Base-by-base conservation (phyloP, 2,888 invertebrate species). In the Thereva unica region DNA sequence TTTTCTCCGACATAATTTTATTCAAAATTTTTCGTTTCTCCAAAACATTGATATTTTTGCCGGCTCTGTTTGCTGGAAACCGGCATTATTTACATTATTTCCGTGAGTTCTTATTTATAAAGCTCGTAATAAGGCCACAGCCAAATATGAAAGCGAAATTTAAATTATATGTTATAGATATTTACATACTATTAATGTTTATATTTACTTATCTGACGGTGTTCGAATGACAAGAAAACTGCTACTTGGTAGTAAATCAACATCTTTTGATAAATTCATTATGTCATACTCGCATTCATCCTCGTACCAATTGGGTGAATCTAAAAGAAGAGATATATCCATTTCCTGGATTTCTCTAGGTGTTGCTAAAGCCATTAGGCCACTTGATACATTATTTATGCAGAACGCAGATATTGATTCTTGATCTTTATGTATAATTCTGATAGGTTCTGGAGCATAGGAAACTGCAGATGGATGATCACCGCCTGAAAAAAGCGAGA, bases 381-480 rank as follows among this genome's bases (percentile, higher is more conserved):
- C 93, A 63, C 88, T 86, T 72, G 89, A 90, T 12, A 91, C 95
- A 85, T 93, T 91, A 81, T 97, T 97, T 68, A 97, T 86, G 77
- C 97, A 97, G 84, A 99, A 99, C 41, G 98, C 94, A 64, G 95
- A 90, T 73, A 99, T 97, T 66, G 96, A 93, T 81, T 99, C 99
- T 82, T 97, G 97, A 78, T 99, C 99, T 82, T 98, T 97, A 81
- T 99, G 98, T 72, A 99, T 95, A 74, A 99, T 95, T 72, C 97
- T 87, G 68, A 96, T 93, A 7, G 95, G 94, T 76, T 94, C 94
- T 67, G 87, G 85, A 67, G 86, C 5, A 55, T 68, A 66, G 4
- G 12, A 35, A 23, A 23, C 23, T 23, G 23, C 23, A 23, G 23
- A 23, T 23, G 23, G 23, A 67, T 71, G 70, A 54, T 73, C 73